Evolutionary conservation across 1,140 invertebrate genomes (phyloP).

Genomic region (Branchinecta lindahli): DNA sequence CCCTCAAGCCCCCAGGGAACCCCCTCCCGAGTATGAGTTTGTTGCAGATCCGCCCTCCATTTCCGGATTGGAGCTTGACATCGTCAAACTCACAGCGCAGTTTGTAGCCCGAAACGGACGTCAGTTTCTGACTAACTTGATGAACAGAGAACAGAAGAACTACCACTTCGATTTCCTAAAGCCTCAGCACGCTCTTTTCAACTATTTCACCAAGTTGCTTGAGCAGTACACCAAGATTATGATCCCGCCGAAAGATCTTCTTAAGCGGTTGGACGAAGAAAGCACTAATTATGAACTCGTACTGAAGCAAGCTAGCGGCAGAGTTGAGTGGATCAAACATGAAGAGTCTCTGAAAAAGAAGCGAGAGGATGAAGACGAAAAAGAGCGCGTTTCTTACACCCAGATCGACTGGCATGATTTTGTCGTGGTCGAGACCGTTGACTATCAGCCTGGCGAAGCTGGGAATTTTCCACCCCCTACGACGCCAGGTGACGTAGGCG

Average conservation of each 20-base stretch:
- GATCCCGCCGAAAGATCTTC: conserved; percentile 81
- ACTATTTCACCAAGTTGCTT: conserved; percentile 93
- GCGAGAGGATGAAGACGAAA: conserved; percentile 86
- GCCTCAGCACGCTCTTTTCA: conserved; percentile 95
- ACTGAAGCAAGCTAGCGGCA: conserved; percentile 78
- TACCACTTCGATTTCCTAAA: conserved; percentile 98
- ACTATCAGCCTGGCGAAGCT: conserved; percentile 91
- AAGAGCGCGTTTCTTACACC: conserved; percentile 43
- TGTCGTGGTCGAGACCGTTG: conserved; percentile 97
- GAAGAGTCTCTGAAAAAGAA: conserved; percentile 77
- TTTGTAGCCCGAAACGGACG: conserved; percentile 97
- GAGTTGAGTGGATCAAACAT: conserved; percentile 90
- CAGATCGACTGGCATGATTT: conserved; percentile 99
- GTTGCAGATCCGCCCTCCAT: conserved; percentile 96
- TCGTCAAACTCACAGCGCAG: conserved; percentile 94
- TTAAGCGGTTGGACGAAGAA: conserved; percentile 63
- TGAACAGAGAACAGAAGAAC: conserved; percentile 95
- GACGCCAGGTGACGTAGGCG: conserved; percentile 89
- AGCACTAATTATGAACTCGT: conserved; percentile 53
- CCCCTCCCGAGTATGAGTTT: conserved; percentile 92
- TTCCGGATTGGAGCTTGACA: conserved; percentile 93
- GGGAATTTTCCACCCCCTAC: conserved; percentile 93
- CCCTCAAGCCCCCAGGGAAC: conserved; percentile 83
- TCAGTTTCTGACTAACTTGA: conserved; percentile 92
- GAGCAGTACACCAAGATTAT: conserved; percentile 96